Evolutionary conservation across 2,888 invertebrate genomes (phyloP).

Genomic region (Myopa tessellatipennis): DNA sequence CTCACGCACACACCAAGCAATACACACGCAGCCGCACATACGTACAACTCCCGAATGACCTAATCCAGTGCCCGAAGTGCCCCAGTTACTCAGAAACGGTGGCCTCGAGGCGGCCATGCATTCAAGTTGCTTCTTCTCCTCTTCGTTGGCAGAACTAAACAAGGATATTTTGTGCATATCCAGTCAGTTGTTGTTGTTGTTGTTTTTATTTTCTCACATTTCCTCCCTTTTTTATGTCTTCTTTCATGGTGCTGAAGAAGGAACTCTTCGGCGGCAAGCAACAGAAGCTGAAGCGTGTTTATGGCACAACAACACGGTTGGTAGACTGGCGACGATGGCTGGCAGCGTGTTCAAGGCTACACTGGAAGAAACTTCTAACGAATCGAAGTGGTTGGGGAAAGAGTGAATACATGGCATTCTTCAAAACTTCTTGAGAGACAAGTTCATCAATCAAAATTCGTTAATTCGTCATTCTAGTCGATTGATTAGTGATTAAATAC

Average conservation of each 20-base stretch:
- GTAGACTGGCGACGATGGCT: slow-evolving; percentile 21
- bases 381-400: not conserved
- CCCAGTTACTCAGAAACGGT: slow-evolving; percentile 33
- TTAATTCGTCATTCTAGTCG: too few species aligned
- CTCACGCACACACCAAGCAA: not conserved
- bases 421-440: too few species aligned
- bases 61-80: slow-evolving; percentile 30
- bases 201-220: not conserved
- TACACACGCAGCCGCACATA: slow-evolving; percentile 4
- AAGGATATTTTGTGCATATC: slow-evolving; percentile 28
- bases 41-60: slow-evolving; percentile 37
- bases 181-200: not conserved
- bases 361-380: not conserved
- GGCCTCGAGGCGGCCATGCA: not conserved
- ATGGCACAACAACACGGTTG: not conserved
- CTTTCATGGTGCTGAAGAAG: not conserved
- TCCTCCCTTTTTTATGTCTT: not conserved
- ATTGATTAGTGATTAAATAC: too few species aligned
- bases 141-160: slow-evolving; percentile 10
- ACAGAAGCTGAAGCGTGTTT: not conserved
- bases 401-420: not conserved
- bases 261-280: slow-evolving; percentile 12
- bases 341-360: slow-evolving; percentile 18
- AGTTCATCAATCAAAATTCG: too few species aligned
- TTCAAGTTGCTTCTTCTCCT: not conserved